Base-by-base conservation (phyloP, 2,888 invertebrate species). In the Epinotia demarniana region DNA sequence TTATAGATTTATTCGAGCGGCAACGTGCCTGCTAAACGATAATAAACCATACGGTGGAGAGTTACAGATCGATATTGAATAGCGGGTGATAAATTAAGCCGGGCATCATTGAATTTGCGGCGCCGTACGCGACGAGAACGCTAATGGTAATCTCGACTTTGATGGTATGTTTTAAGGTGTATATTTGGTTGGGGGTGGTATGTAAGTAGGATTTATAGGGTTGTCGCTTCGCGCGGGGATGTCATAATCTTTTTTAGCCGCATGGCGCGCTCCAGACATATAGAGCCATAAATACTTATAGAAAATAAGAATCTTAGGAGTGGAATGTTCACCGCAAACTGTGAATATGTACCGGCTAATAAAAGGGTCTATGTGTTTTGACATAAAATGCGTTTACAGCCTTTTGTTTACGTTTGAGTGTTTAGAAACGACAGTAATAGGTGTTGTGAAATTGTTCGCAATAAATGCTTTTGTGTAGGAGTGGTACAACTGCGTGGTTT, bases 231-330 rank as follows among this genome's bases (percentile, higher is more conserved):
- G 86, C 85, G 83, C 84, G 85, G 85, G 87, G 84, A 88, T 89
- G 92, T 94, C 93, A 93, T 94, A 93, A 93, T 94, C 92, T 93
- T 92, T 92, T 92, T 92, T 89, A 92, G 88, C 90, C 90, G 90
- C 91, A 90, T 90, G 92, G 90, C 89, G 90, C 87, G 87, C 86
- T 84, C 83, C 87, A 87, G 88, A 89, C 87, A 88, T 88, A 88
- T 85, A 88, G 84, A 84, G 85, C 71, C 75, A 75, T 71, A 75
- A 75, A 75, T 75, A 75, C 75, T 75, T 75, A 75, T 75, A 71
- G 70, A 61, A 58, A 75, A 75, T 71, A 75, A 71, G 87, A 89
- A 86, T 88, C 85, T 84, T 85, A 88, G 86, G 86, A 86, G 84
- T 87, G 86, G 84, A 87, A 87, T 86, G 85, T 85, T 84, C 69